Conservation (phyloP, 2,113 vertebrate species). For the Periophthalmus modestus region DNA sequence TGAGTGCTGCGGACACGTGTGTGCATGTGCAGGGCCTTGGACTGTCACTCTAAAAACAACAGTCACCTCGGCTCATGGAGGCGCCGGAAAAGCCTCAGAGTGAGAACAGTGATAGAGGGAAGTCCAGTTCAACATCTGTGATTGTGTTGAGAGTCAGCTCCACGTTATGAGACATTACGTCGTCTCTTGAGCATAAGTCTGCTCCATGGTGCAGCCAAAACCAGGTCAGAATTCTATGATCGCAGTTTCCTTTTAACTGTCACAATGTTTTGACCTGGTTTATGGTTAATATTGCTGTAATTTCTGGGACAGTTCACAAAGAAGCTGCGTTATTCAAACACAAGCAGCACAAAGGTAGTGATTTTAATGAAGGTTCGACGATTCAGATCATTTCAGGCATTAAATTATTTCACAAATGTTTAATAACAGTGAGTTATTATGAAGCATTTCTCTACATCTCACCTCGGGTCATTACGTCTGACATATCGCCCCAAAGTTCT, state of each 20-base stretch:
- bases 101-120: not conserved
- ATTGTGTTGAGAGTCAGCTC: no score
- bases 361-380: not conserved
- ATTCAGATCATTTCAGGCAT: no score
- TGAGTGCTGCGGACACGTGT: constrained; percentile 1
- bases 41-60: constrained; percentile 19
- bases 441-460: not conserved
- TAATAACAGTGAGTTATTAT: not conserved
- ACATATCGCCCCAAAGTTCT: not conserved
- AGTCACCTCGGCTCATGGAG: constrained; percentile 24
- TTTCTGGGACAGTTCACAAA: no score
- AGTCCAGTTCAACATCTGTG: not conserved
- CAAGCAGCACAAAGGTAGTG: not conserved
- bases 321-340: no score
- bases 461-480: not conserved
- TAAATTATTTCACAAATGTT: not conserved
- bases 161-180: no score
- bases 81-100: not conserved
- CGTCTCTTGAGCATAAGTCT: no score
- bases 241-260: no score
- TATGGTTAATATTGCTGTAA: no score
- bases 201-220: no score
- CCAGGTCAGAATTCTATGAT: no score
- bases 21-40: constrained; percentile 13
- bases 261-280: no score